These are phyloP conservation scores for Aphidius gifuensis DNA, from an alignment of 1,140 invertebrate species.

Conservation along the genomic window DNA sequence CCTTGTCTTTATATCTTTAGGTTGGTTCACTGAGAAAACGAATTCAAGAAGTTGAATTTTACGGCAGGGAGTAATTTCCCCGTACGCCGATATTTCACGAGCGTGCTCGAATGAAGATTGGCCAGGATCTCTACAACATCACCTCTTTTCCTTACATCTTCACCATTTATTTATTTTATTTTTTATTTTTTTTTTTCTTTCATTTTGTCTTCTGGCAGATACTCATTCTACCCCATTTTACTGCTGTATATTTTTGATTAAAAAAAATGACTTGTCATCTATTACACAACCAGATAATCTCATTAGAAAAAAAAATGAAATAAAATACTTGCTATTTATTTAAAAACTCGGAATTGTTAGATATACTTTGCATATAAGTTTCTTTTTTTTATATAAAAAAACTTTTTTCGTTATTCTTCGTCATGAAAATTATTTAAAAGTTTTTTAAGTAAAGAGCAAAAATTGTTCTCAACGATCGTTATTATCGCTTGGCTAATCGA, in stretches of 20 bases:
- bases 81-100: constrained; percentile 47
- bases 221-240: constrained; percentile 8
- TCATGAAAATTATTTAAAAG: too few species aligned
- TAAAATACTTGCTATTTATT: too few species aligned
- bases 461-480: too few species aligned
- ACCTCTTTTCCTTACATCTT: constrained; percentile 14
- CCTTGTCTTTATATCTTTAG: constrained; percentile 13
- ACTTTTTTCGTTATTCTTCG: too few species aligned
- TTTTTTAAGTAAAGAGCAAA: too few species aligned
- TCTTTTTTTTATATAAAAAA: too few species aligned
- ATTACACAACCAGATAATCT: too few species aligned
- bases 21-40: constrained; percentile 10
- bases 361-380: too few species aligned
- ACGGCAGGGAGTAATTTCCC: constrained; percentile 45
- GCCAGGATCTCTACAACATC: constrained; percentile 29
- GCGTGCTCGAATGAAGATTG: constrained; percentile 45
- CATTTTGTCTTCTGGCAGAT: constrained; percentile 2
- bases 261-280: not conserved
- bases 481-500: too few species aligned
- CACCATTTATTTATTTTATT: constrained; percentile 16
- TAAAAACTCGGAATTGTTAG: too few species aligned
- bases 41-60: constrained; percentile 37
- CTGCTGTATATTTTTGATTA: not conserved
- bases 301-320: too few species aligned
- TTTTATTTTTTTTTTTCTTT: constrained; percentile 18